Base-by-base conservation (phyloP, 2,888 invertebrate genomes). In the Salpingus planirostris region DNA sequence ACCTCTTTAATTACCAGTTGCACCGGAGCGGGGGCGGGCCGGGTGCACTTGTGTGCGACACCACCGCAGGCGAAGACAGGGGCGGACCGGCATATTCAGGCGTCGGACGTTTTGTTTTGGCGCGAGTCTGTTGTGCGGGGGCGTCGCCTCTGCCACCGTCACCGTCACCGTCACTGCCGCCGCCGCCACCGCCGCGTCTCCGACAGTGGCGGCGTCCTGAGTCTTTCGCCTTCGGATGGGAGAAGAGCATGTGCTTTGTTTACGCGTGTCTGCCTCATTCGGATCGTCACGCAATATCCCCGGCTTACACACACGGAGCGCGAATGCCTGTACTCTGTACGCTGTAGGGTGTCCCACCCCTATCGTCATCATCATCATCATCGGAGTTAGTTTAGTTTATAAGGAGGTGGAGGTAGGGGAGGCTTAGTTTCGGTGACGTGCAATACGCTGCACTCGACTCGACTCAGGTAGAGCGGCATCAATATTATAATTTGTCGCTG, bases 401-500 rank as follows among this genome's bases (percentile, higher is more conserved):
- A n/a, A n/a, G n/a, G n/a, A n/a, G n/a, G n/a, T n/a, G n/a, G n/a
- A n/a, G n/a, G n/a, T n/a, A n/a, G n/a, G n/a, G n/a, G n/a, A 35
- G 36, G 50, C 49, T 47, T 50, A 49, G 44, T 49, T 49, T 33
- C 45, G 42, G 38, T 44, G 49, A 50, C 47, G 42, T 47, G 41
- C 42, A 45, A 40, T 41, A 38, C 32, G 44, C 40, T 49, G 46
- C n/a, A n/a, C n/a, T n/a, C n/a, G n/a, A n/a, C 40, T 49, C 45
- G 44, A 47, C 41, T 51, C 51, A 54, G 53, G 54, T 51, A 49
- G 48, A 50, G 44, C 40, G 47, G 52, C 59, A 59, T 61, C 62
- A 56, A 62, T 63, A 64, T 64, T 64, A 64, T 64, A 65, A 65
- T 64, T 64, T 64, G 59, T 56, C 58, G 58, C 57, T 59, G 59